A percentile compares a stretch with the other conserved stretches of the same genome.
These are phyloP conservation scores for Glyptemys insculpta DNA, from an alignment of 2,797 vertebrate genomes.

Conservation along the genomic window DNA sequence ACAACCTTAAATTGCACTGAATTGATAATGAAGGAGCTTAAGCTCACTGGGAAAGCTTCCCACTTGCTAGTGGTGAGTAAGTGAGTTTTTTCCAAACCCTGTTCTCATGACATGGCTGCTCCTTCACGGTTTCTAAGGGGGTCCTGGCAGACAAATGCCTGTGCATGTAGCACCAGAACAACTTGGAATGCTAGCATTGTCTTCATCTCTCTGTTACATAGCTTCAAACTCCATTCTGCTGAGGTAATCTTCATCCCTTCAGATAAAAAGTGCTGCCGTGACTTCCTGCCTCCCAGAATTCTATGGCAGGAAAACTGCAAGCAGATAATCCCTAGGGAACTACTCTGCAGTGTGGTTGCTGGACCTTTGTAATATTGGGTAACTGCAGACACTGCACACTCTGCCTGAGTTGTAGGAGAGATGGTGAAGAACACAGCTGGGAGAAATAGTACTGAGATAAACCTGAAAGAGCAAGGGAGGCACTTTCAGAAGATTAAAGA, in stretches of 20 bases:
- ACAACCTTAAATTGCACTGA: neutral
- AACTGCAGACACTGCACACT: neutral
- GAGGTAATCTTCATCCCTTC: constrained; percentile 39
- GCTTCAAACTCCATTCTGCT: neutral
- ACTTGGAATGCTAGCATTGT: neutral
- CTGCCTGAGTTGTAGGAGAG: neutral
- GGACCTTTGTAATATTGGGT: constrained; percentile 4
- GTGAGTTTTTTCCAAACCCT: neutral
- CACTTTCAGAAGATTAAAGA: constrained; percentile 22
- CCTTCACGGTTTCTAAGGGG: neutral
- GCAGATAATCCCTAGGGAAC: neutral
- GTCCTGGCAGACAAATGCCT: neutral
- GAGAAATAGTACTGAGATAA: constrained; percentile 5
- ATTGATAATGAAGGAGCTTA: neutral
- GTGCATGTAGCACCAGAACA: neutral
- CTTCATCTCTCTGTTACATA: neutral
- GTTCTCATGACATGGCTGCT: neutral
- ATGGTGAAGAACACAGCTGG: neutral
- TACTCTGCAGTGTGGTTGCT: neutral
- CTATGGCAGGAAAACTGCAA: constrained; percentile 8
- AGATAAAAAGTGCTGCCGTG: neutral
- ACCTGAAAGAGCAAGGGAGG: neutral
- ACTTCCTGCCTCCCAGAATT: constrained; percentile 1
- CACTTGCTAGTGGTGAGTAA: neutral
- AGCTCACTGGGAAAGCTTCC: neutral